Base-by-base conservation (phyloP, 2,888 invertebrate genomes). In the Andrena camellia region DNA sequence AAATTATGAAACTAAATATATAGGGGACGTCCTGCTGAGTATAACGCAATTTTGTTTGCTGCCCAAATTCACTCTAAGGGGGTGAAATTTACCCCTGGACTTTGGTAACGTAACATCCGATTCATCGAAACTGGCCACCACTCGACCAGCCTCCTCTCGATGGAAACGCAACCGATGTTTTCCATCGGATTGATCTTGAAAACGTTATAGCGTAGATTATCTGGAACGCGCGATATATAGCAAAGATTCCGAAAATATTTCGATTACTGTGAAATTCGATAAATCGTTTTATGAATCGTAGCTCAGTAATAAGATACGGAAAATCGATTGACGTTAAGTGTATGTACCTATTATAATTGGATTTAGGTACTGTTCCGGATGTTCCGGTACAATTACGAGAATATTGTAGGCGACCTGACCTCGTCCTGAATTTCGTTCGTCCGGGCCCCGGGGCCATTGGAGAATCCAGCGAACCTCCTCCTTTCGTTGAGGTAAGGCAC, bases 341-440 rank as follows among this genome's bases (percentile, higher is more conserved):
- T 23, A 42, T 13, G 0, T 33, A 42, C 4, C 17, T 17, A 17
- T 42, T 42, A 42, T 17, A 42, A 17, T 42, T 42, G 4, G 17
- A 42, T 42, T 42, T 42, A 42, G 42, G 13, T 17, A 42, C 13
- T 17, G 42, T 42, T 42, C 31, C 31, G 31, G 31, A 31, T 10
- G 17, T 57, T 33, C 63, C 17, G 48, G 17, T 13, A 48, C 23
- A 67, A 72, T 72, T 33, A 23, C 35, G 67, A 23, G 76, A 60
- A 77, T 77, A 59, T 78, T 23, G 62, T 48, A 35, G 74, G 6
- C 74, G 72, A 64, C 69, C 83, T 26, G 85, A 84, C 80, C 88
- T 84, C 86, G 88, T 64, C 84, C 83, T 63, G 74, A 81, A 88
- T 88, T 82, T 86, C 84, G 31, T 70, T 75, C 42, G 62, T 69